These are phyloP conservation scores for Megaustenia siamemsis DNA, from an alignment of 2,888 invertebrate species.

Conservation along the genomic window DNA sequence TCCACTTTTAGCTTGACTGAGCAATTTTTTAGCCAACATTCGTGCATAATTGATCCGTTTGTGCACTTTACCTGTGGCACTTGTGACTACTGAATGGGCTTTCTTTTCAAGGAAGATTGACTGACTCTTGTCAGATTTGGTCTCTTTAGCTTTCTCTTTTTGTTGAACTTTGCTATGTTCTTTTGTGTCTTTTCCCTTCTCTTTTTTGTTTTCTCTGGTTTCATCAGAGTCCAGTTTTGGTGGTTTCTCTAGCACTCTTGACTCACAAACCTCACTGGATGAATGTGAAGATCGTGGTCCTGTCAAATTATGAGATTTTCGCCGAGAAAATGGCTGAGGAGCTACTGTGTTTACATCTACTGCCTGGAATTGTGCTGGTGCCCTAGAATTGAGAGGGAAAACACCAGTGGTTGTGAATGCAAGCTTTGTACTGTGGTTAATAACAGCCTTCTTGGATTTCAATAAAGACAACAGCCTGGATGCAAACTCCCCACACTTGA, in stretches of 20 bases:
- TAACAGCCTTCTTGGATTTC: neutral
- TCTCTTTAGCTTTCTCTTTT: neutral
- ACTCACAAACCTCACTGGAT: neutral
- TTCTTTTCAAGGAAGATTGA: neutral
- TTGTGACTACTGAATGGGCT: neutral
- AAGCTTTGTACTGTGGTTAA: neutral
- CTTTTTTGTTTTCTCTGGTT: neutral
- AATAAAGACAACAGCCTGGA: neutral
- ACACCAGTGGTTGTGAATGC: slow-evolving; percentile 38
- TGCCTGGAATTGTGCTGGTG: slow-evolving; percentile 16
- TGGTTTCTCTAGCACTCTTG: neutral
- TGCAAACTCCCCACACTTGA: neutral
- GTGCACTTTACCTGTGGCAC: neutral
- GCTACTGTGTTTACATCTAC: neutral
- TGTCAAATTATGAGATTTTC: neutral
- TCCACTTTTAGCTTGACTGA: neutral
- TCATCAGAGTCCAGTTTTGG: neutral
- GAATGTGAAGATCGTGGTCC: neutral
- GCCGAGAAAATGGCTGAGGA: neutral
- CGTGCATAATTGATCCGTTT: neutral
- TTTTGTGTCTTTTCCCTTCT: neutral
- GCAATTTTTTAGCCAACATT: neutral
- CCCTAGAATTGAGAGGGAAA: slow-evolving; percentile 42
- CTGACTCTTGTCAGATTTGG: neutral
- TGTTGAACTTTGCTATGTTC: neutral